Evolutionary conservation across 2,888 invertebrate genomes (phyloP).

Genomic region (Melitaea athalia): DNA sequence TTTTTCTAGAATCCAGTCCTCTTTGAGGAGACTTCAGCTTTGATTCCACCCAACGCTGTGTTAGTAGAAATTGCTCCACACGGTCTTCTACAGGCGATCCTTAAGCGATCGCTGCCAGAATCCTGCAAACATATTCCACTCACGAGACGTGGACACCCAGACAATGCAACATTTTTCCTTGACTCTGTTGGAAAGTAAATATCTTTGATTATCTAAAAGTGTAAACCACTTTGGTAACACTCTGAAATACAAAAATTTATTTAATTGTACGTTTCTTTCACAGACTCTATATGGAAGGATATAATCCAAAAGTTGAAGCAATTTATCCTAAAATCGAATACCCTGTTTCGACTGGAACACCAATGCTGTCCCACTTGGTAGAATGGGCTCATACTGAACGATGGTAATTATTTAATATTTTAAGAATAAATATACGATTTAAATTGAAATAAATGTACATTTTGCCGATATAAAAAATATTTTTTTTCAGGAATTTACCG

Average conservation of each 20-base stretch:
- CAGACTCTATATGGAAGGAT: slow-evolving; percentile 89
- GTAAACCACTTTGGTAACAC: no score
- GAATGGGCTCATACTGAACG: slow-evolving; percentile 90
- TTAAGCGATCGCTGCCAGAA: slow-evolving; percentile 87
- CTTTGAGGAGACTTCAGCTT: slow-evolving; percentile 89
- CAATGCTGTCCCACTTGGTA: slow-evolving; percentile 90
- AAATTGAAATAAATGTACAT: no score
- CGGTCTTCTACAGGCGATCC: slow-evolving; percentile 92
- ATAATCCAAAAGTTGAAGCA: slow-evolving; percentile 85
- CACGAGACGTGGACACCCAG: slow-evolving; percentile 86
- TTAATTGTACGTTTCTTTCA: background rate
- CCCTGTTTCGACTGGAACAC: slow-evolving; percentile 93
- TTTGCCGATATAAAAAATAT: background rate
- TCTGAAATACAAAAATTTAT: no score
- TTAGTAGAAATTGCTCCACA: slow-evolving; percentile 95
- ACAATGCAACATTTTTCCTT: slow-evolving; percentile 81
- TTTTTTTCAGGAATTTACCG: slow-evolving; percentile 50
- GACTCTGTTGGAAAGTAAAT: slow-evolving; percentile 85
- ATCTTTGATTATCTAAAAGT: background rate
- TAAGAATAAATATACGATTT: background rate
- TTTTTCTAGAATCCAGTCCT: slow-evolving; percentile 84
- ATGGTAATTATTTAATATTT: slow-evolving; percentile 69
- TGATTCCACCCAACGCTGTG: slow-evolving; percentile 90
- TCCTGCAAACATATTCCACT: slow-evolving; percentile 87
- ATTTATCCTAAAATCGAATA: slow-evolving; percentile 88